phyloP scores from a whole-genome alignment of 2,113 vertebrate genomes.

The Lates calcarifer region DNA sequence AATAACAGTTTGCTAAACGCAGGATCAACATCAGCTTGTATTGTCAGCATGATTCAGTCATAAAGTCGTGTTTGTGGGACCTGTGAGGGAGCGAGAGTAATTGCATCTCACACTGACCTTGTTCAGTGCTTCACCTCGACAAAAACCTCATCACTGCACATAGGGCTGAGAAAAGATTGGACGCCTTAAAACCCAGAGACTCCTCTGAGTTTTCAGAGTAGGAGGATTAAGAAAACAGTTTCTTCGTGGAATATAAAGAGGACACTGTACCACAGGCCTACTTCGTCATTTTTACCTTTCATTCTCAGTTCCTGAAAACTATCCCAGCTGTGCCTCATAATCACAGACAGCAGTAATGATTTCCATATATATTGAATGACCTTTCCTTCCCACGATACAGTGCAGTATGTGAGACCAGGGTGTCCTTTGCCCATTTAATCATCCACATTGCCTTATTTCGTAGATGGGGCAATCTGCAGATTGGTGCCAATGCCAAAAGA shows the following conservation, averaged over 20 bases:
- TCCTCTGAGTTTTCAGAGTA: background rate
- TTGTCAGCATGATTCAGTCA: background rate
- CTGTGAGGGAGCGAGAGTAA: conserved; percentile 19
- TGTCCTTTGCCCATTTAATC: conserved; percentile 58
- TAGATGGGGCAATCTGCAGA: conserved; percentile 39
- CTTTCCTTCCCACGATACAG: conserved; percentile 60
- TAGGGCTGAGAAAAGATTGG: conserved; percentile 8
- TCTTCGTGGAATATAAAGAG: conserved; percentile 31
- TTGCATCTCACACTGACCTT: conserved; percentile 48
- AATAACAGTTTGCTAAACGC: background rate
- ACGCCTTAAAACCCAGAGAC: conserved; percentile 2
- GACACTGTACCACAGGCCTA: conserved; percentile 15
- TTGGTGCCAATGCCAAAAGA: conserved; percentile 53
- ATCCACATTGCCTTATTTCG: conserved; percentile 45
- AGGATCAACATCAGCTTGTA: background rate
- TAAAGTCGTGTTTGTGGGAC: conserved; percentile 5
- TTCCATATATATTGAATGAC: conserved; percentile 81
- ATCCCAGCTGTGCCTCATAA: conserved; percentile 28
- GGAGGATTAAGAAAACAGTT: conserved; percentile 11
- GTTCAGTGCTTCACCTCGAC: conserved; percentile 24
- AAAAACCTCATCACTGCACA: conserved; percentile 23
- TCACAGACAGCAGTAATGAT: conserved; percentile 60
- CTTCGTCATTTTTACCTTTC: conserved; percentile 28
- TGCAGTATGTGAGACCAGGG: conserved; percentile 15
- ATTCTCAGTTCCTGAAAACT: conserved; percentile 45